Evolutionary conservation across 2,113 vertebrate genomes (phyloP).

Genomic region (Phyllostomus hastatus): DNA sequence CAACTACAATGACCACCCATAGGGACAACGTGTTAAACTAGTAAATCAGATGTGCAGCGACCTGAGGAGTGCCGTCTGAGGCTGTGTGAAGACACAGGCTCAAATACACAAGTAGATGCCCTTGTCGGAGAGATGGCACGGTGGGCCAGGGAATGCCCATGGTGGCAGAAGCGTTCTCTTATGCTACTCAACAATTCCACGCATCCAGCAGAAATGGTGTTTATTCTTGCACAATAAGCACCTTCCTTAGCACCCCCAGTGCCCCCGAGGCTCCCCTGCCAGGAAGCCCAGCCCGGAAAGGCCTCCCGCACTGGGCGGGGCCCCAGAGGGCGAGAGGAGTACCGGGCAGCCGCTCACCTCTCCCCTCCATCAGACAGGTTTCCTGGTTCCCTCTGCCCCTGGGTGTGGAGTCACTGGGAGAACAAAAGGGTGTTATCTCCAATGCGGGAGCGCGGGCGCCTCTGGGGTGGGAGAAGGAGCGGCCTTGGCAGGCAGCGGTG

Average conservation of each 20-base stretch:
- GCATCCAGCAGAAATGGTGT: neutral
- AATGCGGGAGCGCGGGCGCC: neutral
- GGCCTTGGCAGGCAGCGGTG: neutral
- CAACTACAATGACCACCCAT: neutral
- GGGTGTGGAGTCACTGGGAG: constrained; percentile 40
- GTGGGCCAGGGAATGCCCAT: neutral
- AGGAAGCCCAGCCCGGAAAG: constrained; percentile 36
- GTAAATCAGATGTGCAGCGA: neutral
- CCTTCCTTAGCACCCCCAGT: neutral
- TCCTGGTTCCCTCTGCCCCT: constrained; percentile 33
- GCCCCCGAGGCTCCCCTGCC: neutral
- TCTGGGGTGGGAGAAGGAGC: neutral
- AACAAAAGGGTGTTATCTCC: constrained; percentile 58
- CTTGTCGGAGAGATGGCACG: neutral
- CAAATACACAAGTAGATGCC: neutral
- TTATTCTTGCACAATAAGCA: neutral
- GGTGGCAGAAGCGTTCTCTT: neutral
- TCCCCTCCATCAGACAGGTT: constrained; percentile 20
- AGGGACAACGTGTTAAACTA: neutral
- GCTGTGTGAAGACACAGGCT: neutral
- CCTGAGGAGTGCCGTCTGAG: neutral
- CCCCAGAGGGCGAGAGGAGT: neutral
- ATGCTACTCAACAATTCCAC: neutral
- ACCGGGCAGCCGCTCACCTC: neutral
- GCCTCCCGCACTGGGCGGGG: neutral